These are phyloP conservation scores for Acestrorhynchus altus DNA, from an alignment of 2,797 vertebrate genomes.

Conservation along the genomic window DNA sequence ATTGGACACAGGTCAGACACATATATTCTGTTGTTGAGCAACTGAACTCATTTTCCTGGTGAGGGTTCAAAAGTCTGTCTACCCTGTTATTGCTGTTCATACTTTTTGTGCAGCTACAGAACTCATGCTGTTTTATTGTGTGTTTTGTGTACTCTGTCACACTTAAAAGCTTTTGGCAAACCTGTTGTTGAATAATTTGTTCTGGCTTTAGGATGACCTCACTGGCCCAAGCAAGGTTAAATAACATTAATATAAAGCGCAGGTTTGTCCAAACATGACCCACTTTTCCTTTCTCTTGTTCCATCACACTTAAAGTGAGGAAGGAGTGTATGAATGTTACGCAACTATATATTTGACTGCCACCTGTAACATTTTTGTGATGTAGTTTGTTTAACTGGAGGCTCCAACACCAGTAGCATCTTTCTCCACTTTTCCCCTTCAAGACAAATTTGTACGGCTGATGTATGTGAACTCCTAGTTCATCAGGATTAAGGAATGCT, in stretches of 20 bases:
- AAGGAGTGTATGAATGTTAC: conserved; percentile 26
- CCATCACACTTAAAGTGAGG: conserved; percentile 9
- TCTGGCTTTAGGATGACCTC: conserved; percentile 43
- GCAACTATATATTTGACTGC: neutral
- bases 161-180: conserved; percentile 44
- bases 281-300: conserved; percentile 26
- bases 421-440: neutral
- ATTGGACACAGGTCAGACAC: conserved; percentile 88
- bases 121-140: conserved; percentile 51
- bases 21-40: conserved; percentile 22
- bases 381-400: conserved; percentile 12
- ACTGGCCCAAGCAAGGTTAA: conserved; percentile 38
- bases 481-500: conserved; percentile 39
- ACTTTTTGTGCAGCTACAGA: conserved; percentile 36
- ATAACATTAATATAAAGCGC: conserved; percentile 41
- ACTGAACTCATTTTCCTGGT: conserved; percentile 33
- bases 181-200: conserved; percentile 36
- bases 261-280: conserved; percentile 36
- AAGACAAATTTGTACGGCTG: conserved; percentile 33
- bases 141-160: conserved; percentile 54
- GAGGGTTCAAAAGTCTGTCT: conserved; percentile 44
- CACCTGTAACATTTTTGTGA: conserved; percentile 30
- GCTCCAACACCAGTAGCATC: neutral
- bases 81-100: conserved; percentile 42
- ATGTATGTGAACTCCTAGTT: conserved; percentile 25